Evolutionary conservation across 2,113 vertebrate genomes (phyloP).

Genomic region (Odocoileus hemionus): DNA sequence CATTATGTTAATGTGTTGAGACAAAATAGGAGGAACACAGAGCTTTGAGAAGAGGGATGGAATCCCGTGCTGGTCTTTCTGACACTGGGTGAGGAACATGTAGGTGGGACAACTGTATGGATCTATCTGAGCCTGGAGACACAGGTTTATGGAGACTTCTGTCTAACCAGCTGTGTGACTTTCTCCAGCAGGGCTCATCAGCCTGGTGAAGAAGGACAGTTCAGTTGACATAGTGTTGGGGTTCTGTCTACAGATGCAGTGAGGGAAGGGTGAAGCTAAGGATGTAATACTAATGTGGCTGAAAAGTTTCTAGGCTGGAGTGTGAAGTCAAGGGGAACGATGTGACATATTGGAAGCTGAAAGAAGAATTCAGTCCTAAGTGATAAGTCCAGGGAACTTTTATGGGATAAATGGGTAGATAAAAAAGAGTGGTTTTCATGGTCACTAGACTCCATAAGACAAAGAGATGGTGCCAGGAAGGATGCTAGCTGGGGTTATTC

Average conservation of each 20-base stretch:
- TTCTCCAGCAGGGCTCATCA: neutral
- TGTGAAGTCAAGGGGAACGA: neutral
- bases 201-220: too few relatives aligned
- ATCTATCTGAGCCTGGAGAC: neutral
- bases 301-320: neutral
- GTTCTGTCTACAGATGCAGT: neutral
- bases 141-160: neutral
- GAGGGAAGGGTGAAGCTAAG: neutral
- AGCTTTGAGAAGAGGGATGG: neutral
- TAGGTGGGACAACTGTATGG: neutral
- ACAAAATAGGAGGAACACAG: neutral
- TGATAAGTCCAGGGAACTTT: neutral
- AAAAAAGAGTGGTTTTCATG: neutral
- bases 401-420: neutral
- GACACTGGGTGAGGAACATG: neutral
- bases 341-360: neutral
- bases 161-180: neutral
- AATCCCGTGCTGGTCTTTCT: neutral
- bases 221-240: fast-evolving
- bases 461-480: neutral
- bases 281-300: neutral
- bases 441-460: neutral
- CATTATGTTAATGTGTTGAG: neutral
- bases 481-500: neutral
- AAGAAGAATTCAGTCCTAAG: neutral